Evolutionary conservation across 2,113 vertebrate species (phyloP).

Genomic region (Nyctibius bracteatus): DNA sequence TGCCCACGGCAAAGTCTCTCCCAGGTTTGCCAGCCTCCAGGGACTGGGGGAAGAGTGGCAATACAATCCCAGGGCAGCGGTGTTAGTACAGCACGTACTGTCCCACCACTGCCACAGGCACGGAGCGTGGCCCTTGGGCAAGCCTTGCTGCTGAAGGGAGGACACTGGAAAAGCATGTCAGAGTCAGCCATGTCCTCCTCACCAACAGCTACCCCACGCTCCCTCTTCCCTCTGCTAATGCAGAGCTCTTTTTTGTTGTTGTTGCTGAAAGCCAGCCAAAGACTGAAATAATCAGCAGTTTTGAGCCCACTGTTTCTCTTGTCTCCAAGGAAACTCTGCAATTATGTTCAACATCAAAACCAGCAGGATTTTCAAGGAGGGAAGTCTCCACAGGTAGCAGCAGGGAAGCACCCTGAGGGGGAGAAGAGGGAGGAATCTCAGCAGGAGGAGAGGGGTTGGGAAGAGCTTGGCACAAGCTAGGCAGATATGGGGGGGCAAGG

Average conservation of each 20-base stretch:
- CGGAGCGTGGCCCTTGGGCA: accelerated
- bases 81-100: not conserved
- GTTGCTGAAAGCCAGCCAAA: not conserved
- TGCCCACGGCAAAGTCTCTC: not conserved
- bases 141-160: not conserved
- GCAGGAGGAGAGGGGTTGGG: not conserved
- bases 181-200: not conserved
- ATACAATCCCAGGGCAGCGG: not conserved
- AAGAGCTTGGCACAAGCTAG: not conserved
- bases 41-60: not conserved
- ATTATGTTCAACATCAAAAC: not conserved
- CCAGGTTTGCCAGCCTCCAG: not conserved
- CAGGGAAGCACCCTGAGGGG: not conserved
- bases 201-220: accelerated
- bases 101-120: not conserved
- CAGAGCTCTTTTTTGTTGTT: not conserved
- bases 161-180: not conserved
- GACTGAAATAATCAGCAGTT: not conserved
- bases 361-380: not conserved
- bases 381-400: not conserved
- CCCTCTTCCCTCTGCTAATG: not conserved
- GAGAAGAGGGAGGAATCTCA: not conserved
- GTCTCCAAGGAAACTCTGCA: constrained; percentile 35
- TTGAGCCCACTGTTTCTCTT: not conserved
- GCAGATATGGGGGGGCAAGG: not conserved